Conservation (phyloP, 2,113 vertebrate species). For the Camelus dromedarius region DNA sequence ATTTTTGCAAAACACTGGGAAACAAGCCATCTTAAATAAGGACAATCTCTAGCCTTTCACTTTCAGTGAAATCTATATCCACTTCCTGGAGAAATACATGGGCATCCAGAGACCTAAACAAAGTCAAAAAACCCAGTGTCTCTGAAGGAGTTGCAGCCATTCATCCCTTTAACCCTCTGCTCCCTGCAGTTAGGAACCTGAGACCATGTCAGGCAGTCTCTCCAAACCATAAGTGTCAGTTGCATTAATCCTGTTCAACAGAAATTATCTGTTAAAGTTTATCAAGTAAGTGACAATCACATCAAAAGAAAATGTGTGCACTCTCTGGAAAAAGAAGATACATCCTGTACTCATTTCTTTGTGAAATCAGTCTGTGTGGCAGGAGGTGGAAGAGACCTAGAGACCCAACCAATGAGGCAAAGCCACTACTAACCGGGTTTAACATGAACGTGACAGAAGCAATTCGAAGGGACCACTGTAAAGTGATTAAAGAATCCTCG, state of each 20-base stretch:
- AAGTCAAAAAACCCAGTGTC: constrained; percentile 70
- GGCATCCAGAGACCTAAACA: constrained; percentile 60
- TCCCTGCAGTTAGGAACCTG: constrained; percentile 78
- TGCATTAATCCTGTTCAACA: constrained; percentile 79
- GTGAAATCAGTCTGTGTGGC: neutral
- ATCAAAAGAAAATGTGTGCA: constrained; percentile 10
- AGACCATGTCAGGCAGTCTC: constrained; percentile 76
- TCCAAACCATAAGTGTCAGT: constrained; percentile 81
- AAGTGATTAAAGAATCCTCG: neutral
- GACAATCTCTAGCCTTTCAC: neutral
- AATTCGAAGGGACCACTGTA: neutral
- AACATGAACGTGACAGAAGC: neutral
- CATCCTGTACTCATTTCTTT: neutral
- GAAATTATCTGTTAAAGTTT: constrained; percentile 80
- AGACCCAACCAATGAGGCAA: neutral
- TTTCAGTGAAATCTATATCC: neutral
- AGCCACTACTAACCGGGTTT: neutral
- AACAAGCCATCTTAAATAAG: neutral
- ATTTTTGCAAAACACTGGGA: constrained; percentile 33
- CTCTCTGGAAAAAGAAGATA: neutral
- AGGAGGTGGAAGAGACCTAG: neutral
- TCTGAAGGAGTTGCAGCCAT: constrained; percentile 64
- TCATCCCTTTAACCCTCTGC: constrained; percentile 78
- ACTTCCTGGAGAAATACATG: constrained; percentile 57
- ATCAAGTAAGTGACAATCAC: constrained; percentile 65